phyloP scores from a whole-genome alignment of 2,888 invertebrate genomes.

The Yponomeuta malinellus region DNA sequence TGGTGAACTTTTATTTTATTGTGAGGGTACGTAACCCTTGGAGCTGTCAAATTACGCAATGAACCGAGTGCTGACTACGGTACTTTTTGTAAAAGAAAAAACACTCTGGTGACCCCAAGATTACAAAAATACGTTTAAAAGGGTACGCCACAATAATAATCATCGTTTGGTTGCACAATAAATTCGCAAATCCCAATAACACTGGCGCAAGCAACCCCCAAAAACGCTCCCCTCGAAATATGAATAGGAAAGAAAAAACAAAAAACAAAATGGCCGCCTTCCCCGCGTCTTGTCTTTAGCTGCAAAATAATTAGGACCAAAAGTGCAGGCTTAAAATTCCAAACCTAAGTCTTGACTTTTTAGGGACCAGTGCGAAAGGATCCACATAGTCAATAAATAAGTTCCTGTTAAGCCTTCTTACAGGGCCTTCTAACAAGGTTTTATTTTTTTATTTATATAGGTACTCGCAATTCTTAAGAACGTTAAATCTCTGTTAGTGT shows the following conservation, averaged over 20 bases:
- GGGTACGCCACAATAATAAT: neutral
- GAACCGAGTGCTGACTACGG: slow-evolving; percentile 55
- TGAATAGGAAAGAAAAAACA: slow-evolving; percentile 31
- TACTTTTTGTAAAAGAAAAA: slow-evolving; percentile 13
- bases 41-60: slow-evolving; percentile 49
- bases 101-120: neutral
- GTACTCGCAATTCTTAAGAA: no score
- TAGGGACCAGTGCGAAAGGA: neutral
- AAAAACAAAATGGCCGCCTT: slow-evolving; percentile 62
- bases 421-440: neutral
- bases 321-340: neutral
- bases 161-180: slow-evolving; percentile 34
- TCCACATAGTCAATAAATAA: no score
- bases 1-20: neutral
- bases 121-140: neutral
- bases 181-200: slow-evolving; percentile 55
- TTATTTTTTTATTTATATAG: no score
- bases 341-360: slow-evolving; percentile 21
- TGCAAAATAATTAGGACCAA: neutral
- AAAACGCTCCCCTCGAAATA: slow-evolving; percentile 54
- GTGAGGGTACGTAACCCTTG: neutral
- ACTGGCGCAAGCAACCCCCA: slow-evolving; percentile 39
- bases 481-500: no score
- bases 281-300: slow-evolving; percentile 52
- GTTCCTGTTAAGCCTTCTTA: no score